Base-by-base conservation (phyloP, 2,113 vertebrate species). In the Epinephelus fuscoguttatus region DNA sequence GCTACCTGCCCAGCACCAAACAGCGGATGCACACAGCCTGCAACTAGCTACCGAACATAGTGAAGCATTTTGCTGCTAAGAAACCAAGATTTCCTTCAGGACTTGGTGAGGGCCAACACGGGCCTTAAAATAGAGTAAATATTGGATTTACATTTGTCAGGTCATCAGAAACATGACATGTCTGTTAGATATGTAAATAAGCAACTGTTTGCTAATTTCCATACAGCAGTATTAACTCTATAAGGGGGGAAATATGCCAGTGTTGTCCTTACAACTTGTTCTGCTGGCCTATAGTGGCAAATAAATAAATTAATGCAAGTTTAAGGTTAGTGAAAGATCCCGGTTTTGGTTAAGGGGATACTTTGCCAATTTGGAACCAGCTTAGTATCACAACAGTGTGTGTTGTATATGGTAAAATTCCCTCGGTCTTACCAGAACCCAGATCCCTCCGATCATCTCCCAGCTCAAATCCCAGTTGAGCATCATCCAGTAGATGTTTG, bases 41-140 rank as follows among this genome's bases (percentile, higher is more conserved):
- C 14, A 57, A 12, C 14, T 45, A 25, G 21, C 37, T 9, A 4
- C 30, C 30, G 30, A 30, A 30, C 30, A 30, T 4, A 30, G 30
- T 55, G 18, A 7, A 50, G 15, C 25, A 49, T 11, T 68, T n/a
- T 53, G 23, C 23, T 49, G 45, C 45, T 11, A 11, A 6, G 3
- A 1, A 53, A 11, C 6, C 0, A n/a, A 0, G n/a, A 8, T n/a
- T 53, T 3, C 3, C 19, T 12, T 9, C 12, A 23, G 33, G 6
- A 55, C 33, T 37, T 37, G 12, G 6, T 30, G 4, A 69, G 49
- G 27, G 17, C 49, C 25, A 33, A n/a, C 30, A 55, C 30, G 8
- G 30, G 55, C 13, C 67, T 55, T 52, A 37, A 55, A 33, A 37
- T 17, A 11, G 8, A 49, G 23, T 18, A 1, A 19, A 45, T 42